Base-by-base conservation (phyloP, 2,888 invertebrate species). In the Ceraclea dissimilis region DNA sequence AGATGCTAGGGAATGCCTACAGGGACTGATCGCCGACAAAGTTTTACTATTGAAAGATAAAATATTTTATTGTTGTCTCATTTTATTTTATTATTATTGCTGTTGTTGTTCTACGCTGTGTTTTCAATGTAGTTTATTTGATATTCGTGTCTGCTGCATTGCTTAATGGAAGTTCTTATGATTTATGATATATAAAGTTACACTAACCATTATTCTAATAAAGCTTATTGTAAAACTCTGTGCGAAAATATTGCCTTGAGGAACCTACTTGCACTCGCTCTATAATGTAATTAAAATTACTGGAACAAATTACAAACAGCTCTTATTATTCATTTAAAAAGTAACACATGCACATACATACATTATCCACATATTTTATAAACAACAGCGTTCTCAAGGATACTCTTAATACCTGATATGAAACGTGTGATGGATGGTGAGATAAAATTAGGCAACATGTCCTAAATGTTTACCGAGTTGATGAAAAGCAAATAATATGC, bases 1-100 rank as follows among this genome's bases (percentile, higher is more conserved):
- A 39, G 39, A 39, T 39, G 39, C 39, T 13, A 13, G 39, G n/a
- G 39, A 13, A 39, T 39, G 39, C 39, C 39, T 39, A 13, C 13
- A 39, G 39, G 39, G 39, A 39, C 39, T 39, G 39, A 39, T 39
- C 39, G 39, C 39, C 39, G 39, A 39, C 39, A 39, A 39, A n/a
- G 39, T 39, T 39, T 13, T 16, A 13, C 39, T 39, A 39, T 39
- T 39, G 39, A 39, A 39, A 39, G 39, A 39, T 31, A 31, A 39
- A 39, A 39, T 39, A 39, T 39, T 39, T 39, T 39, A 39, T 39
- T 39, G 39, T 16, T 39, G 39, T 39, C 39, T 39, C 16, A n/a
- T 39, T n/a, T 39, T 39, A n/a, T 39, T n/a, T 39, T 39, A 39
- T 39, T 39, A 39, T 39, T 39, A 16, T 16, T 16, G 39, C 16